Evolutionary conservation across 2,113 vertebrate species (phyloP).

Genomic region (Mionectes macconnelli): DNA sequence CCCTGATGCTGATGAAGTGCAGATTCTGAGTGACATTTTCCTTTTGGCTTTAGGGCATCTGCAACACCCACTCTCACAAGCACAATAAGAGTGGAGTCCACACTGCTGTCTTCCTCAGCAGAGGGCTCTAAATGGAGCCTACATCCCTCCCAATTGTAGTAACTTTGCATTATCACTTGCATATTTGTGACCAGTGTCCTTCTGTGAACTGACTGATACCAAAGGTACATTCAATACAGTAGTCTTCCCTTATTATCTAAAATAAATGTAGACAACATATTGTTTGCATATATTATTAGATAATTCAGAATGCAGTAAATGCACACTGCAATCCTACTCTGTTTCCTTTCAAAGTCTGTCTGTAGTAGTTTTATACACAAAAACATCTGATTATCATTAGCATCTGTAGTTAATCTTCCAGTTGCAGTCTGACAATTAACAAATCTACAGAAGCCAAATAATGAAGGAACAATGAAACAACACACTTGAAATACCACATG

Average conservation of each 20-base stretch:
- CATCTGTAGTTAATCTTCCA: neutral
- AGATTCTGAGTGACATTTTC: accelerated
- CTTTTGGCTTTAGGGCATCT: neutral
- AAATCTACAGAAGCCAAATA: neutral
- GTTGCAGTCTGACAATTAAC: neutral
- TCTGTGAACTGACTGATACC: neutral
- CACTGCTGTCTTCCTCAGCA: neutral
- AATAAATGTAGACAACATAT: neutral
- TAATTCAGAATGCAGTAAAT: neutral
- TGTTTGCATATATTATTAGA: neutral
- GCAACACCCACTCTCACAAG: neutral
- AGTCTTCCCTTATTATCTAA: neutral
- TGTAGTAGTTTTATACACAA: neutral
- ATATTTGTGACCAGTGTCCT: neutral
- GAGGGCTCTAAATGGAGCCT: neutral
- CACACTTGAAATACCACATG: neutral
- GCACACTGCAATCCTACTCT: neutral
- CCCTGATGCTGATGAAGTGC: neutral
- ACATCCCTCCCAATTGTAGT: neutral
- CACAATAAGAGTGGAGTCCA: neutral
- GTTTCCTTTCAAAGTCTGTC: neutral
- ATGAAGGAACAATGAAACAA: neutral
- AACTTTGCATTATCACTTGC: neutral
- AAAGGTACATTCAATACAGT: neutral
- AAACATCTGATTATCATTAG: neutral